Evolutionary conservation across 2,113 vertebrate genomes (phyloP).

Genomic region (Corydoras maculifer): DNA sequence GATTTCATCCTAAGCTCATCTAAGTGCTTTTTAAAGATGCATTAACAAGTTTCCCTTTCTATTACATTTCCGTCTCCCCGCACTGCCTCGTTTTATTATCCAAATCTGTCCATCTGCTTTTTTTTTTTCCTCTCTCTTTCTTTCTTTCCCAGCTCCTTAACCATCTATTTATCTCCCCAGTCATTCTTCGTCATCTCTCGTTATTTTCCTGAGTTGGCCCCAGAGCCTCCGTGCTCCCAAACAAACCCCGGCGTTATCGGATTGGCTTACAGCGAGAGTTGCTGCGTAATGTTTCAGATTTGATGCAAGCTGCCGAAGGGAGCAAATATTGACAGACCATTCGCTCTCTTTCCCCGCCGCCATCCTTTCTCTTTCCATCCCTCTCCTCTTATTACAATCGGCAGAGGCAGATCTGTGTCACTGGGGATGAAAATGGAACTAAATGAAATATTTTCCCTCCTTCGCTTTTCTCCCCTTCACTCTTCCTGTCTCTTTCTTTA

Average conservation of each 20-base stretch:
- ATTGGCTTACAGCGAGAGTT: conserved; percentile 59
- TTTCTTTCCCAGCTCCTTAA: conserved; percentile 5
- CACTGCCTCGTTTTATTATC: conserved; percentile 18
- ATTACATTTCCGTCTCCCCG: not conserved
- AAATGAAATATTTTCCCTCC: conserved; percentile 62
- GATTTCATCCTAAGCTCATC: conserved; percentile 30
- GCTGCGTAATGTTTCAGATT: conserved; percentile 68
- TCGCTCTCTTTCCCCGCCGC: conserved; percentile 41
- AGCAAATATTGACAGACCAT: conserved; percentile 75
- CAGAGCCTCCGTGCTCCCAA: conserved; percentile 51
- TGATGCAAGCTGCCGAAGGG: conserved; percentile 57
- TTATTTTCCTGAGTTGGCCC: conserved; percentile 49
- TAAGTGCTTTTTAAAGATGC: conserved; percentile 15
- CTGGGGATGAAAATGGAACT: conserved; percentile 60
- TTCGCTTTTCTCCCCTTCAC: conserved; percentile 27
- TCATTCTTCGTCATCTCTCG: conserved; percentile 37
- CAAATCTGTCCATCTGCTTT: conserved; percentile 14
- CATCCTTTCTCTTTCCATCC: conserved; percentile 30
- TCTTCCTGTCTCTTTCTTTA: conserved; percentile 40
- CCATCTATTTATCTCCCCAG: conserved; percentile 35
- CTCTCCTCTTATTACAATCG: conserved; percentile 58
- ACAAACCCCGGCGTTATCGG: conserved; percentile 62
- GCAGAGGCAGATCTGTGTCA: conserved; percentile 55
- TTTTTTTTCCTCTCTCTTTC: conserved; percentile 16
- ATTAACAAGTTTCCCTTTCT: conserved; percentile 19